phyloP scores from a whole-genome alignment of 23 tunicate genomes.

The Ascidia mentula region DNA sequence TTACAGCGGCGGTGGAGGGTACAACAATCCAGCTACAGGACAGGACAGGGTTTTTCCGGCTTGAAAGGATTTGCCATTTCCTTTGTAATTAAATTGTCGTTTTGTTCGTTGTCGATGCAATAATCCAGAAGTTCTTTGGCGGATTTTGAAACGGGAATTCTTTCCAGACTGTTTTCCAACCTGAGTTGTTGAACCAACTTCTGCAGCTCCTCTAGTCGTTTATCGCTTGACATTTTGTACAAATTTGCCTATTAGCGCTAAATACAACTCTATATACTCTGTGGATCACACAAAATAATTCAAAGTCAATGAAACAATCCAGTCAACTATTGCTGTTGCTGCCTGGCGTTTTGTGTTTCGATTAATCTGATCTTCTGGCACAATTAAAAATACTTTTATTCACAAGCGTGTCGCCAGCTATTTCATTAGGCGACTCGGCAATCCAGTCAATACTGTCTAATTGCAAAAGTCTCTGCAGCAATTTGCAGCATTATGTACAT shows the following conservation, averaged over 20 bases:
- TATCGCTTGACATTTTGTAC: background rate
- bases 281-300: no score
- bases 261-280: no score
- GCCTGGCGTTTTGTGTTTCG: no score
- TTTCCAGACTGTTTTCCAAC: slow-evolving; percentile 26
- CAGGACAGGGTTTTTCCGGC: slow-evolving; percentile 47
- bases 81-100: slow-evolving; percentile 25
- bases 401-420: no score
- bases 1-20: background rate
- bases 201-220: background rate
- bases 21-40: slow-evolving; percentile 5
- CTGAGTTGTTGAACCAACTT: slow-evolving; percentile 41
- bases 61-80: slow-evolving; percentile 42
- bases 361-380: no score
- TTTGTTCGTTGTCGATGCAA: slow-evolving; percentile 21
- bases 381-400: no score
- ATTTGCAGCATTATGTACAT: no score
- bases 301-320: no score
- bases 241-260: background rate
- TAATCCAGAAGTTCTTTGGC: slow-evolving; percentile 39
- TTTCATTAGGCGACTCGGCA: no score
- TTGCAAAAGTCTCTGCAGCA: no score
- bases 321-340: no score
- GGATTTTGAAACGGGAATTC: slow-evolving; percentile 34
- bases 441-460: no score